phyloP scores from a whole-genome alignment of 2,113 vertebrate species.

The Chloropsis hardwickii region DNA sequence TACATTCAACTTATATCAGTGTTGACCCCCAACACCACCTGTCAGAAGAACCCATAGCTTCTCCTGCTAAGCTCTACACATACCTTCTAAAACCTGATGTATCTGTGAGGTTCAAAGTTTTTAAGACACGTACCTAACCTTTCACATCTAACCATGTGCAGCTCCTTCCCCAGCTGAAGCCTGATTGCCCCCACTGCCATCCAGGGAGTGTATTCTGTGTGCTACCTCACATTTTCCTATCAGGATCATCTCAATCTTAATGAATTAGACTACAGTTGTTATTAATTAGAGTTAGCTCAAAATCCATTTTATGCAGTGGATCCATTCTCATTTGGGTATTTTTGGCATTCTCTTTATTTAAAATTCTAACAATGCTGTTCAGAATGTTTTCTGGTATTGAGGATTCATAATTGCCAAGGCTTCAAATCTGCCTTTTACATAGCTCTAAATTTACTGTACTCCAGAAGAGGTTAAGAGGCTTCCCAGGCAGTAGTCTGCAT shows the following conservation, averaged over 20 bases:
- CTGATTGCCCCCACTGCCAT: not conserved
- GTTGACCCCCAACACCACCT: not conserved
- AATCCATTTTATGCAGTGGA: not conserved
- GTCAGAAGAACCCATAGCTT: not conserved
- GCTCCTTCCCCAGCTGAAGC: not conserved
- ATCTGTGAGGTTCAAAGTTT: not conserved
- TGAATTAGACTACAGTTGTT: not conserved
- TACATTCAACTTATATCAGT: not conserved
- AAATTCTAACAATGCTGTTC: not conserved
- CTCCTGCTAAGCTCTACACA: not conserved
- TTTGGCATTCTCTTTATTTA: not conserved
- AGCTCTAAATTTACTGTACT: not conserved
- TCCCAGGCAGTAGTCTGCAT: not conserved
- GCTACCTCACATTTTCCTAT: not conserved
- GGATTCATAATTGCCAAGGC: not conserved
- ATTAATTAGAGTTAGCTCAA: not conserved
- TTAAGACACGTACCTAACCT: not conserved
- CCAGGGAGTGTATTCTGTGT: not conserved
- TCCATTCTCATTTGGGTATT: not conserved
- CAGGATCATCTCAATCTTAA: not conserved
- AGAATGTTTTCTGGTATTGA: not conserved
- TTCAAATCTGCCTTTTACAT: not conserved
- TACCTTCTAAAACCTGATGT: not conserved
- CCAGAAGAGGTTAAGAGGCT: not conserved
- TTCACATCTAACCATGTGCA: not conserved